phyloP scores from a whole-genome alignment of 2,797 vertebrate species.

The Dendrocincla fuliginosa region DNA sequence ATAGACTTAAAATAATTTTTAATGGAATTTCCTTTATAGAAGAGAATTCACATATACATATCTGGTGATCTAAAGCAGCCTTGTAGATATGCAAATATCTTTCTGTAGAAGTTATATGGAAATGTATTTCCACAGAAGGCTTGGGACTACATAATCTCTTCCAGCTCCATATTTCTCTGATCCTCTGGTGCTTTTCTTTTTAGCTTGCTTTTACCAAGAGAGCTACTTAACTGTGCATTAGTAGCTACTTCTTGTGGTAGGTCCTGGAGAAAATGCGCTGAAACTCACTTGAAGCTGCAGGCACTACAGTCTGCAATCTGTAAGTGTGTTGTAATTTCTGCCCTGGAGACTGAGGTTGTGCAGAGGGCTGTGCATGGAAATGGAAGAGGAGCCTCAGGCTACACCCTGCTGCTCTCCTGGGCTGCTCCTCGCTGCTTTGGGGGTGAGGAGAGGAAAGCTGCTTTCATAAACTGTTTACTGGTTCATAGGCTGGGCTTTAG shows the following conservation, averaged over 20 bases:
- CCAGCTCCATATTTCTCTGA: background rate
- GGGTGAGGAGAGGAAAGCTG: background rate
- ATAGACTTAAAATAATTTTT: background rate
- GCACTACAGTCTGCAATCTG: background rate
- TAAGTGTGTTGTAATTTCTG: background rate
- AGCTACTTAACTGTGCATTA: background rate
- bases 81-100: constrained; percentile 9
- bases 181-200: background rate
- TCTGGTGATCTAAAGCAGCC: background rate
- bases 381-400: background rate
- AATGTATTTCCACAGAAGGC: background rate
- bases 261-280: background rate
- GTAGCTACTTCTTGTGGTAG: background rate
- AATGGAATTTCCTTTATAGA: background rate
- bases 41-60: background rate
- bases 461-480: background rate
- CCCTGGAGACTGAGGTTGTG: background rate
- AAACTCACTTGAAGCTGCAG: background rate
- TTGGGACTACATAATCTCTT: background rate
- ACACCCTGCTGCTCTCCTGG: background rate
- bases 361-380: background rate
- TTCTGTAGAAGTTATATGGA: background rate
- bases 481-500: background rate
- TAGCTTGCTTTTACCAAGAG: background rate
- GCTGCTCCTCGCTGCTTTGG: accelerated